Conservation (phyloP, 2,797 vertebrate genomes). For the Cyclura pinguis region DNA sequence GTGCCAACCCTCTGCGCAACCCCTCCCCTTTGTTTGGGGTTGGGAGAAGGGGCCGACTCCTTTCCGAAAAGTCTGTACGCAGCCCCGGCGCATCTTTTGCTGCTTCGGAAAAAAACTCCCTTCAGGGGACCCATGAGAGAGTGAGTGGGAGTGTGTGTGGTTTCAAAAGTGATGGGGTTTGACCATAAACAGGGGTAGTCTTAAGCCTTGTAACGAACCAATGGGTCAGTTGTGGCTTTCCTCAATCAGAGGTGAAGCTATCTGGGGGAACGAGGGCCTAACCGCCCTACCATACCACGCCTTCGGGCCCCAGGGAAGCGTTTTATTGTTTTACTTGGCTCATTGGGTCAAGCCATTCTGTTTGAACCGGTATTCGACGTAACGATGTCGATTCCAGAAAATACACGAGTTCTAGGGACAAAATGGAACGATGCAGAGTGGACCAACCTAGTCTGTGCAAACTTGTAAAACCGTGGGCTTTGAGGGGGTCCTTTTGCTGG, state of each 20-base stretch:
- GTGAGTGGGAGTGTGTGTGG: neutral
- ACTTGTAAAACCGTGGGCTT: too few relatives aligned
- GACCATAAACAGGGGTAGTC: neutral
- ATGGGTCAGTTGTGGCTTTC: neutral
- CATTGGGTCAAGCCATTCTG: too few relatives aligned
- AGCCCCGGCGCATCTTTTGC: too few relatives aligned
- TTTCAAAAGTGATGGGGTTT: neutral
- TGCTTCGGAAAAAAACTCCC: neutral
- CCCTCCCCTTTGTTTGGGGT: conserved; percentile 1
- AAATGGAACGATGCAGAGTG: neutral
- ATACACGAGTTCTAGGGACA: neutral
- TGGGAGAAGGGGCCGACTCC: neutral
- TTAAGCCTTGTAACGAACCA: neutral
- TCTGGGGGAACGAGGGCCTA: neutral
- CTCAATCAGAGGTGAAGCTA: neutral
- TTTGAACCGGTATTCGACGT: too few relatives aligned
- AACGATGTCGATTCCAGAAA: neutral
- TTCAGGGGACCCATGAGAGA: too few relatives aligned
- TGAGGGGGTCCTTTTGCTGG: neutral
- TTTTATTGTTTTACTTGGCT: neutral
- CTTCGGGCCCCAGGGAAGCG: too few relatives aligned
- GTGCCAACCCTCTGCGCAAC: neutral
- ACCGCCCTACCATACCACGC: too few relatives aligned
- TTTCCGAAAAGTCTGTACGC: neutral
- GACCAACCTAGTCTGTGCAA: too few relatives aligned